Evolutionary conservation across 2,113 vertebrate species (phyloP), one percentile per base, ranked within the genome.

Genomic region (Notothenia rossii): DNA sequence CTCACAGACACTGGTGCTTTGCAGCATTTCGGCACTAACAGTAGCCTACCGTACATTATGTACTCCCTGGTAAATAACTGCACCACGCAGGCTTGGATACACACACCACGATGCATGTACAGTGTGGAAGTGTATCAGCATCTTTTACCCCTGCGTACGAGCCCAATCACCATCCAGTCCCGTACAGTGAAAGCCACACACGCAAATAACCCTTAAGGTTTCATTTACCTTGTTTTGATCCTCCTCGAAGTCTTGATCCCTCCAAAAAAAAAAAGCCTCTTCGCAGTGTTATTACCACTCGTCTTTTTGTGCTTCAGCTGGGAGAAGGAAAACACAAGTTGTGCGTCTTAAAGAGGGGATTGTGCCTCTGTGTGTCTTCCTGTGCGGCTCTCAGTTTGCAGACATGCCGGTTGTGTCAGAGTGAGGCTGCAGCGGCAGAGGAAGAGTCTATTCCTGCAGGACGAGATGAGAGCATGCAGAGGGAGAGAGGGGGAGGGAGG

Each of bases 331-430:
- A 82, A 63, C 49, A 62, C 75, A 81, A 89, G 81, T 85, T 82
- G 75, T 80, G 77, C 60, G 76, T 75, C 49, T 61, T 18, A 10
- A 18, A 60, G 63, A 29, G 46, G 29, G 62, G 69, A 72, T 59
- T 36, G 59, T 61, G 72, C 29, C 43, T 60, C n/a, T 81, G 25
- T 49, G 76, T 40, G 68, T 66, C 22, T 69, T n/a, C 59, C 33
- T 51, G 70, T 25, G 66, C 67, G 61, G 43, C 62, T 81, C 86
- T 90, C 90, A 92, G 82, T 86, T 75, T 78, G 92, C 85, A 84
- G 86, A 83, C 86, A 93, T 91, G 82, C 91, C 90, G 86, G 75
- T 83, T 82, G 82, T 90, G 90, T 89, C 89, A 66, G 80, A 86
- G 81, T 85, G 72, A 12, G 75, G 89, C 85, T 89, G 89, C 91